phyloP scores from a whole-genome alignment of 2,888 invertebrate species.

The Danaus chrysippus region DNA sequence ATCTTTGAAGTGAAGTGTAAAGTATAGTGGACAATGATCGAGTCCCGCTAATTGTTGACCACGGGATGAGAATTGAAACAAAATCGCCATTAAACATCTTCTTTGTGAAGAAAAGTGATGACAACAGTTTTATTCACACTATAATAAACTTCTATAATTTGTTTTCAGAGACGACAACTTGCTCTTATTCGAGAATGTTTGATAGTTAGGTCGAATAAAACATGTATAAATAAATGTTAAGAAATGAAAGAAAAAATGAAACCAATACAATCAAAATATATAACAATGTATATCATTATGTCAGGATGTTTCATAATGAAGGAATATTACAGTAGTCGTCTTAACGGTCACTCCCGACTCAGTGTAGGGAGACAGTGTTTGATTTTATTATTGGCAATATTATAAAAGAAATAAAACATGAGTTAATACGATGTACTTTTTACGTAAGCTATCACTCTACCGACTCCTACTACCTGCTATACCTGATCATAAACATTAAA shows the following conservation, averaged over 20 bases:
- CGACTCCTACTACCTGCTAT: not conserved
- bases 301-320: not conserved
- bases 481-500: conserved; percentile 1
- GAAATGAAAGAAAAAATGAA: not conserved
- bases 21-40: not conserved
- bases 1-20: not conserved
- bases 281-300: not conserved
- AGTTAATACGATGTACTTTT: too few species aligned
- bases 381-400: too few species aligned
- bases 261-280: not conserved
- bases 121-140: too few species aligned
- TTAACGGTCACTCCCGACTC: too few species aligned
- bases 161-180: too few species aligned
- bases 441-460: conserved; percentile 5
- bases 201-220: not conserved
- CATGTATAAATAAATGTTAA: not conserved
- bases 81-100: not conserved
- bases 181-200: not conserved
- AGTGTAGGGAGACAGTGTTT: too few species aligned
- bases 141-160: too few species aligned
- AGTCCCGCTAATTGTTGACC: not conserved
- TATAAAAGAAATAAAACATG: too few species aligned
- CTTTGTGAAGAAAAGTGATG: not conserved
- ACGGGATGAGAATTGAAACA: not conserved
- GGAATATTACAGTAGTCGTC: not conserved